Percentiles rank a stretch among this genome's conserved stretches.
These are phyloP conservation scores for Montipora capitata DNA, from an alignment of 92 coral and sea anemone species.

Conservation along the genomic window DNA sequence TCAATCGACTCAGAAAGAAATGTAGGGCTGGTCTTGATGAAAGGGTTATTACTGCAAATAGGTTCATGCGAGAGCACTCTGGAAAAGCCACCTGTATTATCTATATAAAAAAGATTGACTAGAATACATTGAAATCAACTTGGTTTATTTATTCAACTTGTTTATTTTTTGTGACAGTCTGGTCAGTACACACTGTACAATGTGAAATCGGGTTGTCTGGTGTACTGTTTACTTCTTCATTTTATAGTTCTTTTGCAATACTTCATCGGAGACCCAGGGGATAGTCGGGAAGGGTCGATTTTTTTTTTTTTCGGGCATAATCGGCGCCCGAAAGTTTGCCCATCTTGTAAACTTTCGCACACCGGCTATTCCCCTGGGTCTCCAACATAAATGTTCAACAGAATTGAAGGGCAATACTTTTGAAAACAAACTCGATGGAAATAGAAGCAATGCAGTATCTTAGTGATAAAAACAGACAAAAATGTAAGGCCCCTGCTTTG, in stretches of 20 bases:
- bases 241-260: slow-evolving; percentile 12
- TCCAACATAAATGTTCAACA: not conserved
- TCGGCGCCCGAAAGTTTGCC: no score
- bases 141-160: not conserved
- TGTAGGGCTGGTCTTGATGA: slow-evolving; percentile 23
- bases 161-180: no score
- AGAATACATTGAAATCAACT: slow-evolving; percentile 1
- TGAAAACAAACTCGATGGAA: slow-evolving; percentile 10
- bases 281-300: not conserved
- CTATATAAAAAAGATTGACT: slow-evolving; percentile 12
- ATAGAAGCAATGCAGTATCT: not conserved
- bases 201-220: slow-evolving; percentile 5
- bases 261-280: slow-evolving; percentile 23
- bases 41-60: slow-evolving; percentile 9
- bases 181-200: not conserved
- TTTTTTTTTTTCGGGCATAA: no score
- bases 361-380: no score
- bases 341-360: no score
- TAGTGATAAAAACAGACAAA: slow-evolving; percentile 15
- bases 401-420: slow-evolving; percentile 4
- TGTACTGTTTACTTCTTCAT: slow-evolving; percentile 13
- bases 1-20: slow-evolving; percentile 17
- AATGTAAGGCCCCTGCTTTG: slow-evolving; percentile 22
- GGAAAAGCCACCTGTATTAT: slow-evolving; percentile 7
- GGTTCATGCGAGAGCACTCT: slow-evolving; percentile 14